These are phyloP conservation scores for Lacerta bilineata DNA, from an alignment of 2,797 vertebrate species.

Conservation along the genomic window DNA sequence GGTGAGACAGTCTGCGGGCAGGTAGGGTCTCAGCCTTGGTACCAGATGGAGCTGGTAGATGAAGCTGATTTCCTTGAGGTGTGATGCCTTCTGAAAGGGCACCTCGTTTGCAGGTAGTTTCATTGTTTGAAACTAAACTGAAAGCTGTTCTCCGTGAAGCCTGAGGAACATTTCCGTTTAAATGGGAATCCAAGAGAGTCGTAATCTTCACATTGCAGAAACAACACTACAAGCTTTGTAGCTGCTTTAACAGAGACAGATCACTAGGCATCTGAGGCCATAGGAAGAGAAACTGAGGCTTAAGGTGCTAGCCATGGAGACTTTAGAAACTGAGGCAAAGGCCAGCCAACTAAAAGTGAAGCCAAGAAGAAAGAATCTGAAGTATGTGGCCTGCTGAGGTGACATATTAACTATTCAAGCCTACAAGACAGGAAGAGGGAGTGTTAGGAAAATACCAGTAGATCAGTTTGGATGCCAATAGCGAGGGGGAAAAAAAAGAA, in stretches of 20 bases:
- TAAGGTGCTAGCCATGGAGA: background rate
- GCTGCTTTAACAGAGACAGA: background rate
- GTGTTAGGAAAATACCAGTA: background rate
- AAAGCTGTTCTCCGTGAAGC: background rate
- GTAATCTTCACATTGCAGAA: background rate
- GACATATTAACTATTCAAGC: background rate
- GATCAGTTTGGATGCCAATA: background rate
- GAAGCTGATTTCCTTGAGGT: background rate
- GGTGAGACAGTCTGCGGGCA: too few relatives aligned
- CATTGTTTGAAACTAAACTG: background rate
- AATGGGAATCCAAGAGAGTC: background rate
- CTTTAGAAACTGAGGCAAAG: background rate
- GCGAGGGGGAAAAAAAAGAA: background rate
- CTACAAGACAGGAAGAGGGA: background rate
- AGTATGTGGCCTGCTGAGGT: background rate
- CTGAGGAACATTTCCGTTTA: background rate
- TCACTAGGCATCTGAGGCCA: background rate
- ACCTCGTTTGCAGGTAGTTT: background rate
- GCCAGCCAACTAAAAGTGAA: background rate
- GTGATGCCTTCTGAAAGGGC: background rate
- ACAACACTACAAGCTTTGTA: background rate
- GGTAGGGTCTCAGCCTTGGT: too few relatives aligned
- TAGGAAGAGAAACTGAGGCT: background rate
- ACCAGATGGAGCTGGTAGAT: too few relatives aligned
- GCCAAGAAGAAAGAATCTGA: background rate